Percentiles rank a stretch among this genome's conserved stretches.
phyloP scores from a whole-genome alignment of 2,888 invertebrate species.

The Lasius fuliginosus region DNA sequence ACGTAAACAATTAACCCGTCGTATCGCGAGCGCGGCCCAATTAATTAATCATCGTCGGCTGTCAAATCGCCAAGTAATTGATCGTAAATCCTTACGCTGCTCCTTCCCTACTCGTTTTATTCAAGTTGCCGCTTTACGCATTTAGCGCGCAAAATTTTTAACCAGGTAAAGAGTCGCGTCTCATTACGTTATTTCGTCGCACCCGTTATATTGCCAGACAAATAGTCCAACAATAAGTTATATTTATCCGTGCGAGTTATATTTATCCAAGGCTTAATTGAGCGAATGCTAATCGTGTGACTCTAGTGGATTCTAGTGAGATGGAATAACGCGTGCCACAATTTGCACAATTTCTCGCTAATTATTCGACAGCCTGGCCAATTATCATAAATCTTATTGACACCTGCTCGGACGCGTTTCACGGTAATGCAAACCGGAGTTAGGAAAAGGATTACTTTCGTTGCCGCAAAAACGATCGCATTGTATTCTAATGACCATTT shows the following conservation, averaged over 20 bases:
- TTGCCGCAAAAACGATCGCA: conserved; percentile 60
- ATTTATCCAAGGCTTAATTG: conserved; percentile 38
- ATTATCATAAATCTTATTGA: conserved; percentile 77
- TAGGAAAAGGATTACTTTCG: conserved; percentile 67
- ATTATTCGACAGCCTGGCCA: conserved; percentile 69
- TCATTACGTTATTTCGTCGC: conserved; percentile 16
- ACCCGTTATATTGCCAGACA: background rate
- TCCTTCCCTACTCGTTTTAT: conserved; percentile 33
- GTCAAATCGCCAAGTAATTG: conserved; percentile 53
- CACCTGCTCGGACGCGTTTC: conserved; percentile 58
- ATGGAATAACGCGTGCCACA: conserved; percentile 50
- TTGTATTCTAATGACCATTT: conserved; percentile 51
- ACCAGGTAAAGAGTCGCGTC: background rate
- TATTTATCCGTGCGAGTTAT: conserved; percentile 1
- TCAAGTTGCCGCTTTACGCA: background rate
- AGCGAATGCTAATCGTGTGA: conserved; percentile 38
- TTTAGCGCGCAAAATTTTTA: conserved; percentile 18
- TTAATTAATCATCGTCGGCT: conserved; percentile 55
- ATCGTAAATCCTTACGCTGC: conserved; percentile 38
- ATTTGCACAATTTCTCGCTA: conserved; percentile 63
- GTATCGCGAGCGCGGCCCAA: conserved; percentile 46
- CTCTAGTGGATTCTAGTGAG: conserved; percentile 1
- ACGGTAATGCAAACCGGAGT: conserved; percentile 44
- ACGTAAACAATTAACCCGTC: conserved; percentile 54
- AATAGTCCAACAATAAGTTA: background rate